These are phyloP conservation scores for Drosophila pandora DNA, from an alignment of 1,140 invertebrate genomes.

Conservation along the genomic window DNA sequence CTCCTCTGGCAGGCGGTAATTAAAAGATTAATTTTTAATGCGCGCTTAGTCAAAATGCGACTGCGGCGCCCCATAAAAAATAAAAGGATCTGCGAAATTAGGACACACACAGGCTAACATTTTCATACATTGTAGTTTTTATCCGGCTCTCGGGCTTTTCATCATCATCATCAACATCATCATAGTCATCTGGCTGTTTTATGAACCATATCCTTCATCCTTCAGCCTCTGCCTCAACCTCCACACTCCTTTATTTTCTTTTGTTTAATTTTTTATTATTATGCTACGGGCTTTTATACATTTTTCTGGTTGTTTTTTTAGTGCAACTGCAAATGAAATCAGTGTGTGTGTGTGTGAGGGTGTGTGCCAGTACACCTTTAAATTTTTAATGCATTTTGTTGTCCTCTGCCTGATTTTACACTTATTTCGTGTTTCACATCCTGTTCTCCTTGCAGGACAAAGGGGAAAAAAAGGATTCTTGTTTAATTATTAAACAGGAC, in stretches of 20 bases:
- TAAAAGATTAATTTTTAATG: constrained; percentile 81
- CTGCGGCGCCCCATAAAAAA: constrained; percentile 40
- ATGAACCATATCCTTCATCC: constrained; percentile 41
- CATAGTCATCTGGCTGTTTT: constrained; percentile 43
- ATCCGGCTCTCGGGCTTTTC: constrained; percentile 39
- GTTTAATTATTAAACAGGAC: constrained; percentile 53
- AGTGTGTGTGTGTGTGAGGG: constrained; percentile 20
- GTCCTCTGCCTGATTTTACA: constrained; percentile 56
- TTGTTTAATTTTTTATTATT: constrained; percentile 70
- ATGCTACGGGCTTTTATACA: constrained; percentile 41
- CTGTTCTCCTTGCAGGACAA: background rate
- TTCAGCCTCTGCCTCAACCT: background rate
- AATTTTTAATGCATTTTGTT: constrained; percentile 69
- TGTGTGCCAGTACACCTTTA: constrained; percentile 46
- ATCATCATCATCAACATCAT: constrained; percentile 36
- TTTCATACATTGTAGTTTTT: constrained; percentile 70
- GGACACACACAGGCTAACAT: constrained; percentile 15
- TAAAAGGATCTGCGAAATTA: constrained; percentile 54
- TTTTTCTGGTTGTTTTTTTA: constrained; percentile 6
- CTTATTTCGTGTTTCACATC: constrained; percentile 30
- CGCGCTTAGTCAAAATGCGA: constrained; percentile 57
- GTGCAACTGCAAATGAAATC: constrained; percentile 55
- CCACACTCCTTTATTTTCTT: constrained; percentile 49
- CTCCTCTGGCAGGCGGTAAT: constrained; percentile 50
- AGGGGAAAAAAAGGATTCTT: too few species aligned